phyloP scores from a whole-genome alignment of 1,140 invertebrate genomes.

The Magallana ariakensis region DNA sequence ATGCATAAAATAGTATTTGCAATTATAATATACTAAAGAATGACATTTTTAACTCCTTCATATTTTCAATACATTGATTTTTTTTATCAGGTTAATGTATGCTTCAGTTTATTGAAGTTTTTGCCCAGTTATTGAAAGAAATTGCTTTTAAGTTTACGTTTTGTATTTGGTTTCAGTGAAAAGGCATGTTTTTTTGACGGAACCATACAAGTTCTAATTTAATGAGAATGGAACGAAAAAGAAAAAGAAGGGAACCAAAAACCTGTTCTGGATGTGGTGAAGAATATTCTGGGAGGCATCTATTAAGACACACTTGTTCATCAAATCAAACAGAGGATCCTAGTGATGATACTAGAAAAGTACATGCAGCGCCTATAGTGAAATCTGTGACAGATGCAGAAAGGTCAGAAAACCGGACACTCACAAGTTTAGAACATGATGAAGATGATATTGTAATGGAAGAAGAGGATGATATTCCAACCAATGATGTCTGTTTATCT shows the following conservation, averaged over 20 bases:
- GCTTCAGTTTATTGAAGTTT: neutral
- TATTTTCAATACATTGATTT: too few relatives aligned
- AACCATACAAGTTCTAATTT: neutral
- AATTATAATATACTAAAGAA: too few relatives aligned
- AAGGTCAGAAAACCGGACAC: neutral
- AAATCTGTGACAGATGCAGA: constrained; percentile 6
- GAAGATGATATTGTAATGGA: neutral
- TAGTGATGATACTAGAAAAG: neutral
- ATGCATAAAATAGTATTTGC: too few relatives aligned
- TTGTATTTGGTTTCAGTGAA: constrained; percentile 24
- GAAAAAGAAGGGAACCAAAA: constrained; percentile 5
- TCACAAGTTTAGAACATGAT: neutral
- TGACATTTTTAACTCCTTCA: too few relatives aligned
- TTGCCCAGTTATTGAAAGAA: neutral
- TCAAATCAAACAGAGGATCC: constrained; percentile 1
- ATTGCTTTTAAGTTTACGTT: neutral
- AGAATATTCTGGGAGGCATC: constrained; percentile 18
- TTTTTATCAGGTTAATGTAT: too few relatives aligned
- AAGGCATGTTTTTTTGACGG: constrained; percentile 16
- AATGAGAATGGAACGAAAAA: neutral
- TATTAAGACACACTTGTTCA: constrained; percentile 14
- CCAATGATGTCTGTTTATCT: constrained; percentile 21
- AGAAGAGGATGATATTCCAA: neutral
- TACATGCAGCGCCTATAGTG: neutral
- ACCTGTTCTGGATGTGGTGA: constrained; percentile 16